Percentiles rank a stretch among this genome's conserved stretches.
Conservation (phyloP, 2,113 vertebrate genomes). For the Sialia sialis region DNA sequence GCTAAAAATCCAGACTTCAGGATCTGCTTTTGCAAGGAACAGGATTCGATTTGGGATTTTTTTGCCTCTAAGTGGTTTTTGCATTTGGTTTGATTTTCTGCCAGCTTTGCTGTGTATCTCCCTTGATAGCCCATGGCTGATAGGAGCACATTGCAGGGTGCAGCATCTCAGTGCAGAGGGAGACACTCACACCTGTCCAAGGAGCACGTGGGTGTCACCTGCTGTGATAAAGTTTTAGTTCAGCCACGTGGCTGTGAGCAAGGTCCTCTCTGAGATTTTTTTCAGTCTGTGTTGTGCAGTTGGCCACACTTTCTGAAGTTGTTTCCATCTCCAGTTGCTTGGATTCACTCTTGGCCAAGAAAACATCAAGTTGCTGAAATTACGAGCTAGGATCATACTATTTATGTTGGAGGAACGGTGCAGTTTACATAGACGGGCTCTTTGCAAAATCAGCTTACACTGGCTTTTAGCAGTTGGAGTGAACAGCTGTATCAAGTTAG, state of each 20-base stretch:
- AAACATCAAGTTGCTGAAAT: constrained; percentile 50
- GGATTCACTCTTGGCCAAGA: constrained; percentile 42
- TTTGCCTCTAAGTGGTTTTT: background rate
- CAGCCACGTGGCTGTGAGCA: background rate
- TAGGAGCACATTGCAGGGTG: background rate
- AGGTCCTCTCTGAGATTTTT: background rate
- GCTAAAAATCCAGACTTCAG: background rate
- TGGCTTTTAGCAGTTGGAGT: constrained; percentile 20
- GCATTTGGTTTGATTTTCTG: background rate
- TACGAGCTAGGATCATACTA: background rate
- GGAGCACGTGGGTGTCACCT: background rate
- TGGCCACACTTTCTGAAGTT: background rate
- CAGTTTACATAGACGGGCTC: background rate
- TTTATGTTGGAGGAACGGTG: constrained; percentile 11
- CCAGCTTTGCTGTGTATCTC: background rate
- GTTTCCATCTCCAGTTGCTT: constrained; percentile 39
- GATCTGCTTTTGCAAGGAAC: background rate
- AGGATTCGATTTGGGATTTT: background rate
- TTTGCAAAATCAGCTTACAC: constrained; percentile 43
- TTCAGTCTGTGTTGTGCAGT: background rate
- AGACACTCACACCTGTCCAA: fast-evolving
- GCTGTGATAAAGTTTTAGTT: background rate
- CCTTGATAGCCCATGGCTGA: background rate
- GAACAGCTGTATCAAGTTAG: constrained; percentile 52
- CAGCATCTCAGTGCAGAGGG: fast-evolving